phyloP scores from a whole-genome alignment of 2,113 vertebrate genomes.

The human (Homo sapiens) region GRCh38 chr14:47138501-47139000 shows the following conservation, averaged over 20 bases:
- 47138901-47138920: slow-evolving; percentile 14
- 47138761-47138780: not conserved
- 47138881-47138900: not conserved
- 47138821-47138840: not conserved
- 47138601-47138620: not conserved
- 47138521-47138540: not conserved
- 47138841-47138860: not conserved
- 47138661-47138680: not conserved
- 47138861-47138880: slow-evolving; percentile 13
- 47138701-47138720: not conserved
- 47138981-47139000: not conserved
- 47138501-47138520: slow-evolving; percentile 12
- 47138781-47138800: not conserved
- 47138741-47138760: not conserved
- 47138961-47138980: not conserved
- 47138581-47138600: not conserved
- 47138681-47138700: not conserved
- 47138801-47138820: not conserved
- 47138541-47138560: not conserved
- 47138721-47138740: not conserved
- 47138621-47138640: not conserved
- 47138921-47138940: slow-evolving; percentile 14
- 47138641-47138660: not conserved
- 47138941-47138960: slow-evolving; percentile 3
- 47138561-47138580: not conserved